Evolutionary conservation across 35 echinoderm and acorn worm genomes (phyloP).

Genomic region (Diadema setosum): DNA sequence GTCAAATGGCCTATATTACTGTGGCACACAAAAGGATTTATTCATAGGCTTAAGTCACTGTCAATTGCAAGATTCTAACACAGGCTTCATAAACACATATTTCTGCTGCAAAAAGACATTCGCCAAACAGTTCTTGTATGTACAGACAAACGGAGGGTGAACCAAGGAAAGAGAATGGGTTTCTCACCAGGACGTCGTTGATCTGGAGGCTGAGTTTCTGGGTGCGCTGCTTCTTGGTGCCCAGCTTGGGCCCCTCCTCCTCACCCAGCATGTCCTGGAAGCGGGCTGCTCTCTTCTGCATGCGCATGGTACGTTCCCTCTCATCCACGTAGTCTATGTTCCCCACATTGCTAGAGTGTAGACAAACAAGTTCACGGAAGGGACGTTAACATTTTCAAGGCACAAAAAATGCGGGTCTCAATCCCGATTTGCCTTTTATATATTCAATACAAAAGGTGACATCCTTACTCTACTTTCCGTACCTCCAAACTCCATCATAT

Average conservation of each 20-base stretch:
- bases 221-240: slow-evolving; percentile 70
- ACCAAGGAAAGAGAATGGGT: background rate
- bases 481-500: too few relatives aligned
- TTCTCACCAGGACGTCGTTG: slow-evolving; percentile 72
- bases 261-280: slow-evolving; percentile 92
- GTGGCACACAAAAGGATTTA: too few relatives aligned
- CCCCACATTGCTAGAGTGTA: background rate
- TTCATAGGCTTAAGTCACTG: too few relatives aligned
- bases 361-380: background rate
- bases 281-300: slow-evolving; percentile 94
- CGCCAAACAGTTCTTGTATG: background rate
- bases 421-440: too few relatives aligned
- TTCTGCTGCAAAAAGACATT: too few relatives aligned
- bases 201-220: slow-evolving; percentile 84
- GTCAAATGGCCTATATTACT: too few relatives aligned
- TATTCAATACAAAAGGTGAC: background rate
- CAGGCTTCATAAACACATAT: too few relatives aligned
- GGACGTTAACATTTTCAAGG: too few relatives aligned
- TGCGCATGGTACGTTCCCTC: slow-evolving; percentile 39
- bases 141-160: background rate
- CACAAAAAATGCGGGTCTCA: too few relatives aligned
- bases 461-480: too few relatives aligned
- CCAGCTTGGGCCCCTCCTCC: background rate
- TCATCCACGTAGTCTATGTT: slow-evolving; percentile 9
- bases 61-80: too few relatives aligned